These are phyloP conservation scores for Thera britannica DNA, from an alignment of 2,888 invertebrate genomes.

Conservation along the genomic window DNA sequence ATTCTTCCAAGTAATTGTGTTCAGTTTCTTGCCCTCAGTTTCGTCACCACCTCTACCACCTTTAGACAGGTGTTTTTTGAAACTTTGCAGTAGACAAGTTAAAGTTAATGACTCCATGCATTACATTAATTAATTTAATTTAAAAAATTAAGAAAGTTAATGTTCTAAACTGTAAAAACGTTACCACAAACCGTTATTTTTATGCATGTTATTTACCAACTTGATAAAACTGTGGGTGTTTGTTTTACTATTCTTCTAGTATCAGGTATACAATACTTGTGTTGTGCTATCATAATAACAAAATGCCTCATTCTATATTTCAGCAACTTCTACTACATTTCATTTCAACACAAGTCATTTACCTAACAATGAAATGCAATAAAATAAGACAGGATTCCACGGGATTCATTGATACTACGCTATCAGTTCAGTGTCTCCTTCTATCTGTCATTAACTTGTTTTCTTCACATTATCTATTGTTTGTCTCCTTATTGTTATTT, in stretches of 20 bases:
- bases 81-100: no score
- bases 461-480: constrained; percentile 17
- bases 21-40: neutral
- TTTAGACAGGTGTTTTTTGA: neutral
- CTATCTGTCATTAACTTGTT: constrained; percentile 35
- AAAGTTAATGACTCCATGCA: no score
- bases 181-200: no score
- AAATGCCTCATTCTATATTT: neutral
- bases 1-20: constrained; percentile 4
- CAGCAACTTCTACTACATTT: neutral
- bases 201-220: neutral
- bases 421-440: constrained; percentile 23
- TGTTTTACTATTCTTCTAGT: no score
- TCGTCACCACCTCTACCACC: no score
- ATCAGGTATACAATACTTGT: no score
- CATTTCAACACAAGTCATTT: neutral
- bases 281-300: neutral
- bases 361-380: neutral
- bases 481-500: constrained; percentile 3
- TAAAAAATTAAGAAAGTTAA: no score
- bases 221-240: neutral
- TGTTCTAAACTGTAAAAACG: no score
- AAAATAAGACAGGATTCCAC: neutral
- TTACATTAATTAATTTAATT: no score
- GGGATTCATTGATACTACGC: constrained; percentile 17